Evolutionary conservation across 2,888 invertebrate species (phyloP).

Genomic region (Meganola albula): DNA sequence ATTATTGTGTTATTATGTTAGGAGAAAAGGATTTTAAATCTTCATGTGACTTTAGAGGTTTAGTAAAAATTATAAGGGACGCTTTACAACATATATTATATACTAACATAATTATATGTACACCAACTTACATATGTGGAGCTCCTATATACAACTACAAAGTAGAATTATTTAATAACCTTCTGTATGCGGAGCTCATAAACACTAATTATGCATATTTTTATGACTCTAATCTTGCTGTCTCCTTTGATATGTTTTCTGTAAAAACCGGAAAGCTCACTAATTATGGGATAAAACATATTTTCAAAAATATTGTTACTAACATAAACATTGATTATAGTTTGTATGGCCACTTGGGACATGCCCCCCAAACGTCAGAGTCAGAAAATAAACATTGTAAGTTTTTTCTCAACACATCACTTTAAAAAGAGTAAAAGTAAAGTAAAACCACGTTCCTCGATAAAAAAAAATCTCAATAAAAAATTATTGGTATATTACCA

Average conservation of each 20-base stretch:
- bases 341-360: too few species aligned
- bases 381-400: too few species aligned
- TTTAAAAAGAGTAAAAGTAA: too few species aligned
- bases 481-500: too few species aligned
- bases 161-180: slow-evolving; percentile 9
- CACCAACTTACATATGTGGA: slow-evolving; percentile 6
- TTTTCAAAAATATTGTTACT: slow-evolving; percentile 3
- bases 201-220: slow-evolving; percentile 8
- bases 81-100: neutral
- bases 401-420: too few species aligned
- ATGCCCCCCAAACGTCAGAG: too few species aligned
- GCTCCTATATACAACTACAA: slow-evolving; percentile 6
- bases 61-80: too few species aligned
- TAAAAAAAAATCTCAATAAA: too few species aligned
- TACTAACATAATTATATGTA: slow-evolving; percentile 8
- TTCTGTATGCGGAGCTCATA: slow-evolving; percentile 4
- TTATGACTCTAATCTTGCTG: slow-evolving; percentile 6
- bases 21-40: slow-evolving; percentile 4
- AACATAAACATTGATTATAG: neutral
- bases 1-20: slow-evolving; percentile 4
- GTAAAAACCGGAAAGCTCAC: slow-evolving; percentile 4
- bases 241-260: slow-evolving; percentile 7
- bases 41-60: too few species aligned
- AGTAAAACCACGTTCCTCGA: too few species aligned
- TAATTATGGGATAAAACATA: slow-evolving; percentile 5